Evolutionary conservation across 2,113 vertebrate species (phyloP).

Genomic region (Alethe diademata): DNA sequence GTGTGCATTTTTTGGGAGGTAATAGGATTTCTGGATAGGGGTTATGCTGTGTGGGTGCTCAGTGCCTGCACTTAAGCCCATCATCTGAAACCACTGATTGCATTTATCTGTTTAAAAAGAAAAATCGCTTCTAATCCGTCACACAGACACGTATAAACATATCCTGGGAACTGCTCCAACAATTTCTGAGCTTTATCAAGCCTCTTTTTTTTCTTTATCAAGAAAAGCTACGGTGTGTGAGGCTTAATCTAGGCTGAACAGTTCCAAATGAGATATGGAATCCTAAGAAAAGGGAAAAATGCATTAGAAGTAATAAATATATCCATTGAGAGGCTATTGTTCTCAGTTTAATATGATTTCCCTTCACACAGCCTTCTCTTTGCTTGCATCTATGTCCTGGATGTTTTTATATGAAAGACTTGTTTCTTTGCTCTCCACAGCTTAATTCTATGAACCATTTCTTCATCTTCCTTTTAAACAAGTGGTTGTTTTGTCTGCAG

Average conservation of each 20-base stretch:
- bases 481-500: neutral
- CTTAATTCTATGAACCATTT: slow-evolving; percentile 5
- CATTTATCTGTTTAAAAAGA: slow-evolving; percentile 62
- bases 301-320: neutral
- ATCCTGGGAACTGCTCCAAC: slow-evolving; percentile 64
- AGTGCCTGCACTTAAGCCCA: neutral
- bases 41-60: neutral
- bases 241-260: slow-evolving; percentile 26
- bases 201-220: neutral
- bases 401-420: neutral
- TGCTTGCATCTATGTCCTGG: neutral
- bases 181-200: slow-evolving; percentile 37
- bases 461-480: slow-evolving; percentile 7
- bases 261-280: slow-evolving; percentile 56
- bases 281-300: neutral
- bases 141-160: slow-evolving; percentile 38
- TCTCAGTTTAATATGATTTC: neutral
- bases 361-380: neutral
- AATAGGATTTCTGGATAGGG: neutral
- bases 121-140: slow-evolving; percentile 61
- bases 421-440: slow-evolving; percentile 4
- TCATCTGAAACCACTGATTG: slow-evolving; percentile 39
- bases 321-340: neutral
- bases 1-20: neutral
- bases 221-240: neutral